Evolutionary conservation across 2,113 vertebrate genomes (phyloP), one percentile per base, ranked within the genome.

Genomic region (Lampris megalopsis): DNA sequence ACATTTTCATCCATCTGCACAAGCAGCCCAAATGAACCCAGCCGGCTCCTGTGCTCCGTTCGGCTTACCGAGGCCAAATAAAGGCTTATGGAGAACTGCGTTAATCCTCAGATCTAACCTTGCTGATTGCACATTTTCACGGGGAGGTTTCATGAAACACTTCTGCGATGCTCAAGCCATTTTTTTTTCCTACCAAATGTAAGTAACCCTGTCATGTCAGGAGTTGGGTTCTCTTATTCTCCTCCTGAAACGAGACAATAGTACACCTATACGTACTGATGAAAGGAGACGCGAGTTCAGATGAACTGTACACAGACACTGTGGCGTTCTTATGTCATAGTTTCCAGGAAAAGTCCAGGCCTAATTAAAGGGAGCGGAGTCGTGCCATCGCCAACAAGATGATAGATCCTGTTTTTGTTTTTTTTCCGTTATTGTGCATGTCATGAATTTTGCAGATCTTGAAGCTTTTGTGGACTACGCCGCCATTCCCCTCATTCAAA

Each of bases 1-100:
- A 64, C 60, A 73, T 86, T 88, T 88, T 83, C 63, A 83, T 83
- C 77, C 67, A 63, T 83, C 81, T 71, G 79, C 63, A 57, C 49
- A 63, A 84, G 71, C 37, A 63, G 64, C 77, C 54, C 73, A 81
- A 80, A 84, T 81, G 65, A 88, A 83, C 76, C 68, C 72, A 63
- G 69, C 69, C 64, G 63, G 68, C 56, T 36, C 24, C 57, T 63
- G 71, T 38, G 62, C 59, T 77, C 57, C 10, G 35, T 73, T 63
- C 59, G 40, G 61, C 71, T 70, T 66, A 52, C 54, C 36, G 37
- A 48, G 73, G 70, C 72, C 66, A 81, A 86, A 88, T 50, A 61
- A 24, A 58, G 65, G 45, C 68, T 67, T 0, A n/a, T 43, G 37
- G 73, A 59, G 74, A 69, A 48, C 13, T 59, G 50, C 1, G 37